Evolutionary conservation across 2,888 invertebrate species (phyloP).

Genomic region (Drosophila kanekoi): DNA sequence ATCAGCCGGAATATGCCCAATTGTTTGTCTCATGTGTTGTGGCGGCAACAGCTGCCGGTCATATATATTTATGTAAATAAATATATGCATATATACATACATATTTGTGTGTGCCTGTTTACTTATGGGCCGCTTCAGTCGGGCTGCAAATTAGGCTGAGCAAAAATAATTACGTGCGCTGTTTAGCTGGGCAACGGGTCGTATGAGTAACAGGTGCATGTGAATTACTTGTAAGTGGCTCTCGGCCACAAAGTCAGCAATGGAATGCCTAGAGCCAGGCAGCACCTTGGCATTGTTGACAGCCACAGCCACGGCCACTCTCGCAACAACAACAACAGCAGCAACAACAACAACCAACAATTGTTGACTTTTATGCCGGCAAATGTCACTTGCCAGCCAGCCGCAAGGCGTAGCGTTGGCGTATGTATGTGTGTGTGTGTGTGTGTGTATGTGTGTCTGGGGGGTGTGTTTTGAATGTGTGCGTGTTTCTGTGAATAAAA

Average conservation of each 20-base stretch:
- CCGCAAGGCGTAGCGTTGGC: constrained; percentile 49
- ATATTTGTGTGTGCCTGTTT: not conserved
- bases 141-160: constrained; percentile 42
- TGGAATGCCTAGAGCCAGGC: constrained; percentile 34
- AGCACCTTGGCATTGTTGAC: constrained; percentile 70
- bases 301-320: constrained; percentile 67
- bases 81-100: not conserved
- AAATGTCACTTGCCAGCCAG: constrained; percentile 73
- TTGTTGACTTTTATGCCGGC: constrained; percentile 80
- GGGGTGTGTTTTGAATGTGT: not conserved
- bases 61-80: constrained; percentile 39
- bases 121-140: constrained; percentile 7
- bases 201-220: constrained; percentile 64
- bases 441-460: constrained; percentile 17
- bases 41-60: constrained; percentile 22
- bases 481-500: constrained; percentile 43
- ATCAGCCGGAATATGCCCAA: constrained; percentile 24
- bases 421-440: constrained; percentile 5
- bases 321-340: constrained; percentile 36
- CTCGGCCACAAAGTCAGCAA: constrained; percentile 56
- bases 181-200: constrained; percentile 35
- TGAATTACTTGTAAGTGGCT: constrained; percentile 69
- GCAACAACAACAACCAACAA: constrained; percentile 58
- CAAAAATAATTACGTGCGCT: constrained; percentile 53
- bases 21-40: constrained; percentile 11